Conservation (phyloP, 1,140 invertebrate genomes). For the Semibalanus balanoides region DNA sequence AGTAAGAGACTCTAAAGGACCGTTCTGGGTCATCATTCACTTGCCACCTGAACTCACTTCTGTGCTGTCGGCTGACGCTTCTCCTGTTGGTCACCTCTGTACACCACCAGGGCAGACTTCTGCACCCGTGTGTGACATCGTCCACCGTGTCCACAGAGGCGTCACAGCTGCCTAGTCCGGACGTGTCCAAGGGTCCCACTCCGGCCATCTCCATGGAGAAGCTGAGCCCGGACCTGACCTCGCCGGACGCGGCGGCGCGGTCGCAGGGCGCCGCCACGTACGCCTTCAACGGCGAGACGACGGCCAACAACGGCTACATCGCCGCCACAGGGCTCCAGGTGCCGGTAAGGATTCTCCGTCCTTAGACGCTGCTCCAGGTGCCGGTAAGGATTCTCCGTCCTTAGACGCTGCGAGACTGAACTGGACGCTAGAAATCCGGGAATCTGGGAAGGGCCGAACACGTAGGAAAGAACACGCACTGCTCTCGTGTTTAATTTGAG, state of each 20-base stretch:
- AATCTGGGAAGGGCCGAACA: too few species aligned
- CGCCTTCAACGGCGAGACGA: conserved; percentile 15
- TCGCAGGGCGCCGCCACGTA: conserved; percentile 18
- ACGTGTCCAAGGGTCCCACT: not conserved
- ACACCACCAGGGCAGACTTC: too few species aligned
- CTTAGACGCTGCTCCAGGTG: not conserved
- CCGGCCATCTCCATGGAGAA: not conserved
- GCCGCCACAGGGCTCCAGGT: conserved; percentile 11
- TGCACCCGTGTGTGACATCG: too few species aligned
- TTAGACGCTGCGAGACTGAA: too few species aligned
- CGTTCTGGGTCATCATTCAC: too few species aligned
- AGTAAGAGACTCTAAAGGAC: too few species aligned
- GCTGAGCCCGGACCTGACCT: not conserved
- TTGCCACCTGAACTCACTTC: too few species aligned
- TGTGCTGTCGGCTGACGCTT: too few species aligned
- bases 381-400: not conserved
- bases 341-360: not conserved
- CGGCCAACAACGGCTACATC: conserved; percentile 20
- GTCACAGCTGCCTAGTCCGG: not conserved
- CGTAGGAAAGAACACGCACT: too few species aligned
- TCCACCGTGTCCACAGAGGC: not conserved
- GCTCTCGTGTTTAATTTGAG: too few species aligned
- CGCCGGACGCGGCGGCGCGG: conserved; percentile 11
- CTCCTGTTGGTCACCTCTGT: too few species aligned
- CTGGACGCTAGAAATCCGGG: too few species aligned